A percentile compares a stretch with the other conserved stretches of the same genome.
Conservation (phyloP, 1,140 invertebrate species). For the Hycleus phaleratus region DNA sequence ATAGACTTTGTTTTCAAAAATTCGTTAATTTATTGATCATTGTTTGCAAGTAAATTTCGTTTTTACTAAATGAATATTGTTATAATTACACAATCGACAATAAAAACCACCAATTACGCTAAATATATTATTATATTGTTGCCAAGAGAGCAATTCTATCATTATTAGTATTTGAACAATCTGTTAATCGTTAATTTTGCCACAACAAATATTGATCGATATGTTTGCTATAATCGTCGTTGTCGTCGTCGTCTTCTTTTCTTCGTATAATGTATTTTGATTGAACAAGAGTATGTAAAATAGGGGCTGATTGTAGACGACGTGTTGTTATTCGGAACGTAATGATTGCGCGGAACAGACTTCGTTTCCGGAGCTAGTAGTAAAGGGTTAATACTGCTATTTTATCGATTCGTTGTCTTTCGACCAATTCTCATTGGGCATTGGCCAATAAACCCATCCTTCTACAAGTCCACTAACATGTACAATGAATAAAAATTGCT, state of each 20-base stretch:
- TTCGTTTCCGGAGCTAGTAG: slow-evolving; percentile 16
- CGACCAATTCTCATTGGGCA: slow-evolving; percentile 13
- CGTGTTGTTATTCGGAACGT: slow-evolving; percentile 13
- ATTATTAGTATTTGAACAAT: too few species aligned
- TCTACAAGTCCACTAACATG: slow-evolving; percentile 6
- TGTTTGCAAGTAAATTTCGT: too few species aligned
- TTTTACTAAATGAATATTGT: too few species aligned
- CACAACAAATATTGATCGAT: neutral
- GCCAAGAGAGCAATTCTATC: too few species aligned
- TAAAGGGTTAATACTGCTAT: slow-evolving; percentile 20
- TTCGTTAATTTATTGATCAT: too few species aligned
- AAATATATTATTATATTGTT: too few species aligned
- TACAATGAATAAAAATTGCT: slow-evolving; percentile 18
- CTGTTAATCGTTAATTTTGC: too few species aligned
- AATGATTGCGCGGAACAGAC: slow-evolving; percentile 17
- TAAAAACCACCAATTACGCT: too few species aligned
- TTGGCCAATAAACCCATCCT: slow-evolving; percentile 15
- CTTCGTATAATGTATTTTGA: slow-evolving; percentile 5
- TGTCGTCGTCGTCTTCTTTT: neutral
- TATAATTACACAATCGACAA: too few species aligned
- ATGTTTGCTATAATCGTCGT: neutral
- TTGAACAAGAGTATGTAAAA: slow-evolving; percentile 12
- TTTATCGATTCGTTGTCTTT: slow-evolving; percentile 18
- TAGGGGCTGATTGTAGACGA: slow-evolving; percentile 10
- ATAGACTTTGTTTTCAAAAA: too few species aligned